These are phyloP conservation scores for Agonopterix subpropinquella DNA, from an alignment of 2,888 invertebrate species.

Conservation along the genomic window DNA sequence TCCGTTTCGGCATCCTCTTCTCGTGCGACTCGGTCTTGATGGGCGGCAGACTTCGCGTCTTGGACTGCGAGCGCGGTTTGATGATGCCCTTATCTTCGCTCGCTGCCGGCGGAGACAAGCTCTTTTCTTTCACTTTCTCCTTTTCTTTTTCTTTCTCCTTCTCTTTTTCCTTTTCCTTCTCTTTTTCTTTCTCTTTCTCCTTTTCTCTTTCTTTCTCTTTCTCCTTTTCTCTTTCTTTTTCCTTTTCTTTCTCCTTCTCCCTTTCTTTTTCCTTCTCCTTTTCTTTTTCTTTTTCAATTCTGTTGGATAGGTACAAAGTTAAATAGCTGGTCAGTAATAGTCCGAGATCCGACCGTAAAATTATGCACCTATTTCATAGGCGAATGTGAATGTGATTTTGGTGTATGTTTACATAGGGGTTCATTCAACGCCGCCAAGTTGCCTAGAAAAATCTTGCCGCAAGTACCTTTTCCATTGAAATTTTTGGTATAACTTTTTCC, in stretches of 20 bases:
- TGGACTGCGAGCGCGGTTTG: constrained; percentile 51
- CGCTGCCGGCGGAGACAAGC: constrained; percentile 33
- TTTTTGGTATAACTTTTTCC: too few species aligned
- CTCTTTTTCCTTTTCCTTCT: constrained; percentile 24
- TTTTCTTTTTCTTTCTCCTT: constrained; percentile 29
- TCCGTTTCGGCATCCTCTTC: constrained; percentile 51
- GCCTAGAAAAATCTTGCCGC: too few species aligned
- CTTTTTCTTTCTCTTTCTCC: constrained; percentile 18
- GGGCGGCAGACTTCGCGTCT: constrained; percentile 46
- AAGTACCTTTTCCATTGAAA: too few species aligned
- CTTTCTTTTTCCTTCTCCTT: too few species aligned
- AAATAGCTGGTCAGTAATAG: too few species aligned
- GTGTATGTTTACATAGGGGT: too few species aligned
- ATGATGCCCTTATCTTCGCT: constrained; percentile 33
- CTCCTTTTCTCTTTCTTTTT: constrained; percentile 24
- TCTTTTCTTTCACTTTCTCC: constrained; percentile 28
- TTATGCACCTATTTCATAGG: too few species aligned
- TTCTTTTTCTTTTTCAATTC: too few species aligned
- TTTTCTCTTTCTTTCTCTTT: constrained; percentile 20
- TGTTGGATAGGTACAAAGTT: too few species aligned
- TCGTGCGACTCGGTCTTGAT: constrained; percentile 44
- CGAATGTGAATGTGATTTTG: too few species aligned
- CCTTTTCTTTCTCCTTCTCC: constrained; percentile 9
- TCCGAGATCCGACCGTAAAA: too few species aligned
- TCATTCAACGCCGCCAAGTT: too few species aligned